These are phyloP conservation scores for Drosophila punjabiensis DNA, from an alignment of 1,140 invertebrate species.

Conservation along the genomic window DNA sequence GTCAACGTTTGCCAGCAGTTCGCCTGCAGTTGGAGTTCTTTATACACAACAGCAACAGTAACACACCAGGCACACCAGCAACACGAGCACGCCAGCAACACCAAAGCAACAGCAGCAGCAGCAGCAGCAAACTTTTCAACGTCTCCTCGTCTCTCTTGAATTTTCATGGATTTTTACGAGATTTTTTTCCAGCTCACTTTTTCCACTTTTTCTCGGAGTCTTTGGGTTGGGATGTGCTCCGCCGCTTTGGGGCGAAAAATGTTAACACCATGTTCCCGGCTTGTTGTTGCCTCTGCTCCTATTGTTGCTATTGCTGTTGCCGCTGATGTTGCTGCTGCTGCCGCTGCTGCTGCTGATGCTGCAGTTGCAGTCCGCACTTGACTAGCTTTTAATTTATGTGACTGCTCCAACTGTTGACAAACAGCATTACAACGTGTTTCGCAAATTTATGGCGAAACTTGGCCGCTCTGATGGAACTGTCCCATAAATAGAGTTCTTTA, in stretches of 20 bases:
- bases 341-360: slow-evolving; percentile 34
- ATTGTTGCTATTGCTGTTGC: slow-evolving; percentile 43
- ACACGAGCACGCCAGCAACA: slow-evolving; percentile 33
- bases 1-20: slow-evolving; percentile 60
- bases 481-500: slow-evolving; percentile 73
- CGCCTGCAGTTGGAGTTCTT: slow-evolving; percentile 51
- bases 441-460: slow-evolving; percentile 79
- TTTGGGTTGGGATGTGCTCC: slow-evolving; percentile 39
- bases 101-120: slow-evolving; percentile 29
- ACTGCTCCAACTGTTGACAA: slow-evolving; percentile 81
- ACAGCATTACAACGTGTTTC: slow-evolving; percentile 80
- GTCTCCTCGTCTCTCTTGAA: slow-evolving; percentile 67
- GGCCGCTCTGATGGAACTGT: slow-evolving; percentile 65
- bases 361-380: slow-evolving; percentile 71
- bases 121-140: slow-evolving; percentile 53
- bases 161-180: slow-evolving; percentile 82
- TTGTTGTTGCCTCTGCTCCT: slow-evolving; percentile 41
- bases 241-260: slow-evolving; percentile 69
- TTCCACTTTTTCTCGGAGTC: slow-evolving; percentile 46
- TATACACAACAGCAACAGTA: too few relatives aligned
- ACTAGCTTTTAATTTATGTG: slow-evolving; percentile 83
- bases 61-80: slow-evolving; percentile 40
- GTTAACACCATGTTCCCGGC: slow-evolving; percentile 78
- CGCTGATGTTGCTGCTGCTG: slow-evolving; percentile 21
- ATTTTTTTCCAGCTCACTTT: slow-evolving; percentile 52